Base-by-base conservation (phyloP, 2,797 vertebrate species). In the Gouania willdenowi region DNA sequence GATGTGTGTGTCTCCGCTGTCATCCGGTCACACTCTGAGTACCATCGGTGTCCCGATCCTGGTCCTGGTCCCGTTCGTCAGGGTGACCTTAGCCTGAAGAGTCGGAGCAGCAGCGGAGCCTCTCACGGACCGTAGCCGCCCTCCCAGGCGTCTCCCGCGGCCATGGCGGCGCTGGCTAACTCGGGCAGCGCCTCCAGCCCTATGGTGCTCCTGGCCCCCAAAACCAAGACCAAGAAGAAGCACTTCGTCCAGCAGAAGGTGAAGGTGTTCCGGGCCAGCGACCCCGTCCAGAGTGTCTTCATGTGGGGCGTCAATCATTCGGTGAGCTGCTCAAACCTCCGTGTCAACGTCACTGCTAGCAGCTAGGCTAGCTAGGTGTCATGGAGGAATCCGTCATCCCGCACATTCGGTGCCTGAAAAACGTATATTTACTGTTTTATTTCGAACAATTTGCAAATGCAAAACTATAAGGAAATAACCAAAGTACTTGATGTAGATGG, bases 261-360 rank as follows among this genome's bases (percentile, higher is more conserved):
- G 75, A 94, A 95, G 64, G 91, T 94, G 63, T 93, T 94, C 34
- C 89, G 92, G 35, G 91, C 92, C 13, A 92, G 92, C 32, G 91
- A 95, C 62, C 94, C 94, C 0, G 88, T 94, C 26, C 77, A 93
- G 68, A 93, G 92, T 41, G 93, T 97, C 70, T 91, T 96, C 67
- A 91, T 92, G 81, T 96, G 94, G 94, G 94, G 94, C 45, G 93
- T 95, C 45, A 94, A 91, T 80, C 94, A 97, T 67, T 96, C 94
- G 92, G 89, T 90, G 79, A 80, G 87, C 77, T 66, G 0, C 2
- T 28, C 23, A 23, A 23, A 18, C 4, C 6, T 12, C 1, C 4
- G 51, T 36, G 67, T 62, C 63, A 54, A 69, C 0, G 11, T 1
- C 8, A 0, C 1, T 19, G 52, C 16, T 40, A 43, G 25, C 18